Conservation (phyloP, 2,113 vertebrate genomes). For the Ammodytes dubius region DNA sequence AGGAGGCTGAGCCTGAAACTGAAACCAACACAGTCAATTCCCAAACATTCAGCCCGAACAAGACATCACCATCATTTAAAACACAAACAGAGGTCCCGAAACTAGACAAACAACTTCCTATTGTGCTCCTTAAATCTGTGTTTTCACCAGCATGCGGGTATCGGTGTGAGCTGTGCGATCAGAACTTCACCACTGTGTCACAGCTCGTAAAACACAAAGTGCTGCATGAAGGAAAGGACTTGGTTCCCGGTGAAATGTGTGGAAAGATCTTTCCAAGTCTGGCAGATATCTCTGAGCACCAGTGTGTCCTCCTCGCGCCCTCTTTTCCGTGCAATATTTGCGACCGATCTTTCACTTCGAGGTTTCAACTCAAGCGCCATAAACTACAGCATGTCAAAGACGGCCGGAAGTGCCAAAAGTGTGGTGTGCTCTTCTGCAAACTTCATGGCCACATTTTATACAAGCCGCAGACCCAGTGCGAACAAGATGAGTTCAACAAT, state of each 20-base stretch:
- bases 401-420: slow-evolving; percentile 70
- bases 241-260: slow-evolving; percentile 41
- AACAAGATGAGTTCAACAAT: background rate
- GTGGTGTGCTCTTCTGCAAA: slow-evolving; percentile 77
- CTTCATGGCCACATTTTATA: slow-evolving; percentile 61
- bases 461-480: background rate
- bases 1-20: slow-evolving; percentile 7
- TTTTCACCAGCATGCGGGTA: slow-evolving; percentile 25
- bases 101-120: background rate
- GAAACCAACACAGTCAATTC: background rate
- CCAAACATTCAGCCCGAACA: background rate
- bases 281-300: slow-evolving; percentile 60
- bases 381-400: slow-evolving; percentile 79
- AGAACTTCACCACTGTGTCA: slow-evolving; percentile 22
- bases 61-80: background rate
- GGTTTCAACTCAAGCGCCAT: slow-evolving; percentile 82
- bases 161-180: slow-evolving; percentile 53
- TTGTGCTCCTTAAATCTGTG: slow-evolving; percentile 48
- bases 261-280: slow-evolving; percentile 48
- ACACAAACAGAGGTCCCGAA: background rate
- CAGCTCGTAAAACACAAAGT: slow-evolving; percentile 61
- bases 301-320: slow-evolving; percentile 22
- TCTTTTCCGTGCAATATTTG: slow-evolving; percentile 81
- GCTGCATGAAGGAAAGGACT: slow-evolving; percentile 60
- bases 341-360: slow-evolving; percentile 74